Evolutionary conservation across 2,113 vertebrate genomes (phyloP).

Genomic region (Otis tarda): DNA sequence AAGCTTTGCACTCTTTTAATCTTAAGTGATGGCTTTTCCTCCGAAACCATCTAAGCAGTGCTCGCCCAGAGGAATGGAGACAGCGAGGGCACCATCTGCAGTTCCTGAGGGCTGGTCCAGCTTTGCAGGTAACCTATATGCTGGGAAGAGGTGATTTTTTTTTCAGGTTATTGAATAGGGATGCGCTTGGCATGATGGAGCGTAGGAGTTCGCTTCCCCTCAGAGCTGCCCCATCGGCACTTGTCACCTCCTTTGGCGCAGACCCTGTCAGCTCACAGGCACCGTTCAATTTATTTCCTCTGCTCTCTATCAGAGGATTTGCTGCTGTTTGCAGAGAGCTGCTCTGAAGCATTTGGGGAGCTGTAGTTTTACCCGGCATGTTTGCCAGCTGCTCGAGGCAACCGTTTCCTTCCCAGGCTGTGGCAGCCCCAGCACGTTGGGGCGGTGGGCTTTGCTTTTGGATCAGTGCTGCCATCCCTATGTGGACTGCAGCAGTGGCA

Average conservation of each 20-base stretch:
- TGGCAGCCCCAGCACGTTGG: rapidly evolving
- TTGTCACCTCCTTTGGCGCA: background rate
- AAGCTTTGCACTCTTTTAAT: background rate
- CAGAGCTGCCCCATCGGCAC: background rate
- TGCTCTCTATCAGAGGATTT: background rate
- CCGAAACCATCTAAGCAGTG: background rate
- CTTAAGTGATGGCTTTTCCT: background rate
- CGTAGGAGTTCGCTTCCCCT: background rate
- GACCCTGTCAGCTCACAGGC: background rate
- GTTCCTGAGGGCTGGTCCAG: background rate
- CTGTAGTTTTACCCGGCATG: background rate
- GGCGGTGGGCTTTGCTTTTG: background rate
- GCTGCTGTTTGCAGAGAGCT: background rate
- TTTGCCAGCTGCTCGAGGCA: background rate
- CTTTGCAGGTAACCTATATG: background rate
- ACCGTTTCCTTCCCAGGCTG: background rate
- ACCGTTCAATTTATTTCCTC: background rate
- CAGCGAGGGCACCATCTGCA: background rate
- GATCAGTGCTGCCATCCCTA: background rate
- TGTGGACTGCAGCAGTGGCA: background rate
- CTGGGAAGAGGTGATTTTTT: background rate
- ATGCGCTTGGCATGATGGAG: background rate
- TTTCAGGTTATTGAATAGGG: background rate
- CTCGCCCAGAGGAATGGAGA: background rate
- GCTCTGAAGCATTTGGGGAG: background rate